A percentile compares a stretch with the other conserved stretches of the same genome.
phyloP scores from a whole-genome alignment of 1,140 invertebrate species.

The Hycleus cichorii region DNA sequence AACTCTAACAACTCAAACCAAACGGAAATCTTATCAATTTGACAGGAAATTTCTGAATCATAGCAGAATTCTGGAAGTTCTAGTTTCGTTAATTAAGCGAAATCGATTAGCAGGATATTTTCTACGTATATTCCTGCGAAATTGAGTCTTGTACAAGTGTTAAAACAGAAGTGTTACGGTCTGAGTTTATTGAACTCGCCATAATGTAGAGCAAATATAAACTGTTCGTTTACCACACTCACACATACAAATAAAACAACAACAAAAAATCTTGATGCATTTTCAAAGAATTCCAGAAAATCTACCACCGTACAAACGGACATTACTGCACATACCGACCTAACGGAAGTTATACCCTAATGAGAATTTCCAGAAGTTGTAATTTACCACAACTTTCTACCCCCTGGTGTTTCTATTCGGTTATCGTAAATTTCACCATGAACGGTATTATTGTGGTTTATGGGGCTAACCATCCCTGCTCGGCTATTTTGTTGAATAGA shows the following conservation, averaged over 20 bases:
- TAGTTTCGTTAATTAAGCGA: too few species aligned
- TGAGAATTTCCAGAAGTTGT: not conserved
- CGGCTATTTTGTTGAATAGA: not conserved
- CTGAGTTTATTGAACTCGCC: conserved; percentile 22
- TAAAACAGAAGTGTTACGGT: conserved; percentile 24
- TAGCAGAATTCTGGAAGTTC: too few species aligned
- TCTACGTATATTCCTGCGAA: conserved; percentile 1
- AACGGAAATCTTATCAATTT: too few species aligned
- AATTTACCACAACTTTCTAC: conserved; percentile 10
- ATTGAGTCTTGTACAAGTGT: conserved; percentile 15
- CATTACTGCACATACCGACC: not conserved
- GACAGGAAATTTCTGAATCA: too few species aligned
- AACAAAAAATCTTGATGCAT: not conserved
- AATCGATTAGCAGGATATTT: too few species aligned
- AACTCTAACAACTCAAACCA: not conserved
- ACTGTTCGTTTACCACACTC: too few species aligned
- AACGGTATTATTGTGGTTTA: conserved; percentile 22
- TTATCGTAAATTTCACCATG: conserved; percentile 10
- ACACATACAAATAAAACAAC: too few species aligned
- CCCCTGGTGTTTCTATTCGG: conserved; percentile 7
- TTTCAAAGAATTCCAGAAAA: not conserved
- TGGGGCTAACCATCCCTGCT: conserved; percentile 20
- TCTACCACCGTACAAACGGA: not conserved
- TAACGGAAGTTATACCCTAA: too few species aligned
- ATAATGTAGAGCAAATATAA: conserved; percentile 18